A percentile compares a stretch with the other conserved stretches of the same genome.
These are phyloP conservation scores for Rhineura floridana DNA, from an alignment of 2,113 vertebrate species.

Conservation along the genomic window DNA sequence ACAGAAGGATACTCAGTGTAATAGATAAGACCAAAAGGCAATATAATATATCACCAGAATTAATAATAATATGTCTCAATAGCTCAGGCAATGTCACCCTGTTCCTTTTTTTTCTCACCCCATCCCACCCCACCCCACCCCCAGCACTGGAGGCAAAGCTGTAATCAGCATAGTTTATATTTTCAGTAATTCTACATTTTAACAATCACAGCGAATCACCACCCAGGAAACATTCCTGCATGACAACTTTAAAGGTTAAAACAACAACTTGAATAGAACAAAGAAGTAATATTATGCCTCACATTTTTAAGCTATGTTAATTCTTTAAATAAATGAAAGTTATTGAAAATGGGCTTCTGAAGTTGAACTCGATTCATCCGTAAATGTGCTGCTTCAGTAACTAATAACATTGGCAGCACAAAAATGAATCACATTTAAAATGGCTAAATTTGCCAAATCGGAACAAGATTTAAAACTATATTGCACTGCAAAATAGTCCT, in stretches of 20 bases:
- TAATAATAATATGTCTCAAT: slow-evolving; percentile 73
- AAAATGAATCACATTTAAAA: slow-evolving; percentile 64
- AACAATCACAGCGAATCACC: slow-evolving; percentile 60
- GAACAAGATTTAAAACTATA: slow-evolving; percentile 57
- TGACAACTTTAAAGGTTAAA: slow-evolving; percentile 60
- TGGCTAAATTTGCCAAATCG: slow-evolving; percentile 63
- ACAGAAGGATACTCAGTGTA: slow-evolving; percentile 69
- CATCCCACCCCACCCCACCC: no score
- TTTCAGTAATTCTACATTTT: slow-evolving; percentile 67
- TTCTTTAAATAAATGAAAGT: slow-evolving; percentile 69
- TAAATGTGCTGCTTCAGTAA: slow-evolving; percentile 61
- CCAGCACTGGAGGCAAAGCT: slow-evolving; percentile 65
- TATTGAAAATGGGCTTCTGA: slow-evolving; percentile 61
- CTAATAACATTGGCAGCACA: slow-evolving; percentile 56
- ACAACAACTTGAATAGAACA: slow-evolving; percentile 57
- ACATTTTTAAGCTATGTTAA: slow-evolving; percentile 66
- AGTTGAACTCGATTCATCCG: slow-evolving; percentile 52
- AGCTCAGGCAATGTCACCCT: slow-evolving; percentile 63
- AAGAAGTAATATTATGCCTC: slow-evolving; percentile 22
- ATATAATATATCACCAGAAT: slow-evolving; percentile 62
- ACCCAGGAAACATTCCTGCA: slow-evolving; percentile 68
- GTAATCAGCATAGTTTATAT: slow-evolving; percentile 56
- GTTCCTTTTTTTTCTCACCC: slow-evolving; percentile 48
- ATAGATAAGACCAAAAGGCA: slow-evolving; percentile 69
- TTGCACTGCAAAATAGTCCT: slow-evolving; percentile 44